phyloP scores from a whole-genome alignment of 2,888 invertebrate genomes.

The Andrena dorsata region DNA sequence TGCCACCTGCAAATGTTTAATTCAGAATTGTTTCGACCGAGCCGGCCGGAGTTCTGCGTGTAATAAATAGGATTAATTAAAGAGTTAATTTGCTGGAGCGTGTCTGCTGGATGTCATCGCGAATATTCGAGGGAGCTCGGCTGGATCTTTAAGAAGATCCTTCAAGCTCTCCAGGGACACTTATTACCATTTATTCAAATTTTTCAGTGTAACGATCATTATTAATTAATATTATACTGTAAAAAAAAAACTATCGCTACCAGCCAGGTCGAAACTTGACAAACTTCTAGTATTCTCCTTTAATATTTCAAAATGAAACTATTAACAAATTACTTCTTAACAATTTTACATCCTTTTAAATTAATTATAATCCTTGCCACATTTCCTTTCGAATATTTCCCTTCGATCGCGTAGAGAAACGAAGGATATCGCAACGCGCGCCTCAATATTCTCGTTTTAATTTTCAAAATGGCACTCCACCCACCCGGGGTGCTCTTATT shows the following conservation, averaged over 20 bases:
- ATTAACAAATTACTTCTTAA: too few species aligned
- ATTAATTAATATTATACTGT: background rate
- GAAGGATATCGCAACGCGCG: background rate
- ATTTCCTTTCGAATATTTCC: background rate
- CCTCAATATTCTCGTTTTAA: background rate
- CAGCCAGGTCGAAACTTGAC: too few species aligned
- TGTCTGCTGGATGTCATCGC: background rate
- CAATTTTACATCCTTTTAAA: too few species aligned
- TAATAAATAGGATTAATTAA: constrained; percentile 3
- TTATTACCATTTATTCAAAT: background rate
- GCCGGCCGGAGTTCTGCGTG: background rate
- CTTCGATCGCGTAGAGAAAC: background rate
- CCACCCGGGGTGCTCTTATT: background rate
- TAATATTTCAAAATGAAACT: too few species aligned
- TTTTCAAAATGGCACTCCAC: background rate
- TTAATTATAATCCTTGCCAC: background rate
- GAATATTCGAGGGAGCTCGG: background rate
- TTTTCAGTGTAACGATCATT: background rate
- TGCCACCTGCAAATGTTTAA: background rate
- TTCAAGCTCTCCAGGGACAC: background rate
- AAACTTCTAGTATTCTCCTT: too few species aligned
- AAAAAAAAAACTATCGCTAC: too few species aligned
- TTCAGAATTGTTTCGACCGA: constrained; percentile 6
- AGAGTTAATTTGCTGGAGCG: background rate
- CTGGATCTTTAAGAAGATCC: background rate